Evolutionary conservation across 2,888 invertebrate species (phyloP).

Genomic region (Brachypalpus laphriformis): DNA sequence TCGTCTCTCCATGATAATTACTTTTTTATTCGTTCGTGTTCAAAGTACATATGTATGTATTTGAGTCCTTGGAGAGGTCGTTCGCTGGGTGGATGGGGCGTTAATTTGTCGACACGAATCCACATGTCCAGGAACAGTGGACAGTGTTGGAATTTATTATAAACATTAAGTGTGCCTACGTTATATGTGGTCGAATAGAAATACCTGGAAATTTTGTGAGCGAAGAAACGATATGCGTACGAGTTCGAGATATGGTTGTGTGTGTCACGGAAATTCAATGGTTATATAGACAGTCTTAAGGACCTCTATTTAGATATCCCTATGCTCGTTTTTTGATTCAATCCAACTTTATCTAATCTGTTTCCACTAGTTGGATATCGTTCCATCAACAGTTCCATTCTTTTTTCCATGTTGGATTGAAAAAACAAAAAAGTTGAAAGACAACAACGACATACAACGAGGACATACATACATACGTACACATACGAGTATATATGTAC

Average conservation of each 20-base stretch:
- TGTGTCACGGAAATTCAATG: too few species aligned
- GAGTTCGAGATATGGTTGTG: background rate
- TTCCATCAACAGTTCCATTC: too few species aligned
- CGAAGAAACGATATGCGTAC: background rate
- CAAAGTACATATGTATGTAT: background rate
- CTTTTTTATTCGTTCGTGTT: conserved; percentile 29
- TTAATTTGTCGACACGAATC: conserved; percentile 20
- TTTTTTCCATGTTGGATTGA: too few species aligned
- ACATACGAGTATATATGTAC: too few species aligned
- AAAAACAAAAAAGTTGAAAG: too few species aligned
- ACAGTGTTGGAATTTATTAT: background rate
- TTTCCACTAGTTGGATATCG: too few species aligned
- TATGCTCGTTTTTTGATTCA: too few species aligned
- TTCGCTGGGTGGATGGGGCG: background rate
- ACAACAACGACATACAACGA: too few species aligned
- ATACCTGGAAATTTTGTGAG: background rate
- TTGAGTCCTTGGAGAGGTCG: background rate
- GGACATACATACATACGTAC: too few species aligned
- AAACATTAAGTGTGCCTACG: background rate
- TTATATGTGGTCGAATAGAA: background rate
- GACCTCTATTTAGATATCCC: too few species aligned
- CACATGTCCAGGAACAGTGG: background rate
- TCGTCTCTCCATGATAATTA: conserved; percentile 9
- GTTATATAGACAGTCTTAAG: too few species aligned
- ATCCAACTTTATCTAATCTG: too few species aligned